Percentiles rank a stretch among this genome's conserved stretches.
phyloP scores from a whole-genome alignment of 1,140 invertebrate genomes.

The Aphaenogaster floridana region DNA sequence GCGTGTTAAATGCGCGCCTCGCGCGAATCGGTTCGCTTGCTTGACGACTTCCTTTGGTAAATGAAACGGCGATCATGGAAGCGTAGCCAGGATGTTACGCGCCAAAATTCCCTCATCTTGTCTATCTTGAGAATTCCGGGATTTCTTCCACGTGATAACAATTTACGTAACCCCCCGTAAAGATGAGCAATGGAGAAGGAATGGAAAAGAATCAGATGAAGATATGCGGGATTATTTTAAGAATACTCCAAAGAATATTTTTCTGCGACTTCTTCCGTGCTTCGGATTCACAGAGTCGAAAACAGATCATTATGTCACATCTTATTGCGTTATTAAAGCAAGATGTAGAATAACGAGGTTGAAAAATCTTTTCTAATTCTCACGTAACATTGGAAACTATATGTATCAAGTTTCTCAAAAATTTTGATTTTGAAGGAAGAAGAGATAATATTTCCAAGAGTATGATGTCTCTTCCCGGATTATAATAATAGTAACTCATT shows the following conservation, averaged over 20 bases:
- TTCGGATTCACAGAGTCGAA: neutral
- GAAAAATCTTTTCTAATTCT: neutral
- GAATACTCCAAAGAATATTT: neutral
- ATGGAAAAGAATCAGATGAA: neutral
- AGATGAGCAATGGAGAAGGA: neutral
- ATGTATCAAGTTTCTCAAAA: neutral
- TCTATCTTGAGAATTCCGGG: conserved; percentile 69
- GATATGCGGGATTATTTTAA: conserved; percentile 34
- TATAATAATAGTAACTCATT: neutral
- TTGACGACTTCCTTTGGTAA: conserved; percentile 58
- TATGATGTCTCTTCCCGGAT: neutral
- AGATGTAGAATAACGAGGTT: neutral
- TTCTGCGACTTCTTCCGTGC: neutral
- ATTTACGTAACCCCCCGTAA: conserved; percentile 48
- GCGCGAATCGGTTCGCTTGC: neutral
- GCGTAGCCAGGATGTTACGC: conserved; percentile 23
- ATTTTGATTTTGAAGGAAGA: neutral
- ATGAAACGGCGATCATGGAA: conserved; percentile 53
- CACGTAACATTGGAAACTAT: neutral
- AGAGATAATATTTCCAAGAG: neutral
- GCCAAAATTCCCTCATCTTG: conserved; percentile 59
- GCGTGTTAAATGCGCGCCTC: conserved; percentile 36
- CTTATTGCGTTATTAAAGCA: neutral
- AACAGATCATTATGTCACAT: neutral
- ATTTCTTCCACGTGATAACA: conserved; percentile 40